phyloP scores from a whole-genome alignment of 2,797 vertebrate genomes.

The Notolabrus celidotus region DNA sequence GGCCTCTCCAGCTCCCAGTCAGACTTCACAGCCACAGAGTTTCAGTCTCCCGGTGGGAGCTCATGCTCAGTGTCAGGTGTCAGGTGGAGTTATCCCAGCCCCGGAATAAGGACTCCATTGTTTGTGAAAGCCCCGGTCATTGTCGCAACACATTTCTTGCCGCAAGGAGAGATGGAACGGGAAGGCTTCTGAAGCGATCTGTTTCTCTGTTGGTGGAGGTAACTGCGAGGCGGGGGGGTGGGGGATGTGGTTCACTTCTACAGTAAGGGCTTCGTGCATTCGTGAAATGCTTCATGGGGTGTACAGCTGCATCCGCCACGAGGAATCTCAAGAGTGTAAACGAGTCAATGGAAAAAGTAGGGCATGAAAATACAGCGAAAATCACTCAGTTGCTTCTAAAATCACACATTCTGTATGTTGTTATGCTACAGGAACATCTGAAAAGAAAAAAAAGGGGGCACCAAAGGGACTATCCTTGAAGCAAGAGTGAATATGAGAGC shows the following conservation, averaged over 20 bases:
- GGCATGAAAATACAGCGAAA: background rate
- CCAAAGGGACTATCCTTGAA: constrained; percentile 22
- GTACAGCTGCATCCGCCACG: constrained; percentile 14
- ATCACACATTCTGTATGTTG: background rate
- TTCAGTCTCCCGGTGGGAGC: constrained; percentile 68
- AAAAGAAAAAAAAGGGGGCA: constrained; percentile 18
- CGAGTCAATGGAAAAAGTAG: constrained; percentile 5
- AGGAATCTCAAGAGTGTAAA: constrained; percentile 9
- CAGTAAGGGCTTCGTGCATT: constrained; percentile 34
- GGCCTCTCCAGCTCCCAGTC: constrained; percentile 52
- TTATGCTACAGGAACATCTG: background rate
- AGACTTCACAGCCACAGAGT: constrained; percentile 63
- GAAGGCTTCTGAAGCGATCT: constrained; percentile 70
- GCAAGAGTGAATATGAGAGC: constrained; percentile 46
- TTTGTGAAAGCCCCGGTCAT: constrained; percentile 77
- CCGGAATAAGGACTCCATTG: constrained; percentile 69
- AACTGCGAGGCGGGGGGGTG: constrained; percentile 41
- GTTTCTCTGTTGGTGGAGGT: constrained; percentile 66
- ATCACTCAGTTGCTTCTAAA: background rate
- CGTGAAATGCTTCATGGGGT: constrained; percentile 20
- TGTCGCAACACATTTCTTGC: constrained; percentile 76
- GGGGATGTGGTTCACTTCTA: constrained; percentile 41
- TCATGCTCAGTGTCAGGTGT: constrained; percentile 83
- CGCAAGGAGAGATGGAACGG: constrained; percentile 71
- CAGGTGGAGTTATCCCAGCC: constrained; percentile 75